A percentile compares a stretch with the other conserved stretches of the same genome.
phyloP scores from a whole-genome alignment of 2,113 vertebrate species.

The Chaenogobius annularis region DNA sequence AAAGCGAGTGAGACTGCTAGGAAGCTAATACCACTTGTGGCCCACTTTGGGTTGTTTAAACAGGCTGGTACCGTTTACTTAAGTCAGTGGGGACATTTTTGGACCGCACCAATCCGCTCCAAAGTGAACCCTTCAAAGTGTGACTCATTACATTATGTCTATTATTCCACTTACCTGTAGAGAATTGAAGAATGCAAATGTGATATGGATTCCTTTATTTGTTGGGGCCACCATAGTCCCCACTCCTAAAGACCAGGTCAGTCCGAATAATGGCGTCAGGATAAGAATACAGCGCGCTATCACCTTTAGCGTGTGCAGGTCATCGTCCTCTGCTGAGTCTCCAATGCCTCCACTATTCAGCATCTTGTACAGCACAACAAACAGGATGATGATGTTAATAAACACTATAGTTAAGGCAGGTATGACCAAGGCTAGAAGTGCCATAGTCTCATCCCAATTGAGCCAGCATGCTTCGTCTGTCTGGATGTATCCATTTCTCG shows the following conservation, averaged over 20 bases:
- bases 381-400: slow-evolving; percentile 75
- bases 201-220: slow-evolving; percentile 72
- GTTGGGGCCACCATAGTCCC: slow-evolving; percentile 66
- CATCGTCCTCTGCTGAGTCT: slow-evolving; percentile 57
- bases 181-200: slow-evolving; percentile 82
- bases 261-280: slow-evolving; percentile 85
- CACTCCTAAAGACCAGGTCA: slow-evolving; percentile 88
- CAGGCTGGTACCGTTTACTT: too few species aligned
- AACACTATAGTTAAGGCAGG: slow-evolving; percentile 71
- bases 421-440: slow-evolving; percentile 81
- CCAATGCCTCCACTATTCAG: slow-evolving; percentile 72
- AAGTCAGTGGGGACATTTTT: too few species aligned
- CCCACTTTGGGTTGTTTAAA: too few species aligned
- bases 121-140: too few species aligned
- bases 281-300: slow-evolving; percentile 82
- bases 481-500: slow-evolving; percentile 60
- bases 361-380: slow-evolving; percentile 80
- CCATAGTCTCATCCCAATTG: slow-evolving; percentile 77
- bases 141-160: neutral
- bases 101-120: too few species aligned
- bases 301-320: slow-evolving; percentile 75
- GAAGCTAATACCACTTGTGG: too few species aligned
- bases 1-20: too few species aligned
- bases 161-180: slow-evolving; percentile 1
- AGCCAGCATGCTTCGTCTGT: slow-evolving; percentile 78